These are phyloP conservation scores for Poeciliopsis retropinna DNA, from an alignment of 2,113 vertebrate genomes.

Conservation along the genomic window DNA sequence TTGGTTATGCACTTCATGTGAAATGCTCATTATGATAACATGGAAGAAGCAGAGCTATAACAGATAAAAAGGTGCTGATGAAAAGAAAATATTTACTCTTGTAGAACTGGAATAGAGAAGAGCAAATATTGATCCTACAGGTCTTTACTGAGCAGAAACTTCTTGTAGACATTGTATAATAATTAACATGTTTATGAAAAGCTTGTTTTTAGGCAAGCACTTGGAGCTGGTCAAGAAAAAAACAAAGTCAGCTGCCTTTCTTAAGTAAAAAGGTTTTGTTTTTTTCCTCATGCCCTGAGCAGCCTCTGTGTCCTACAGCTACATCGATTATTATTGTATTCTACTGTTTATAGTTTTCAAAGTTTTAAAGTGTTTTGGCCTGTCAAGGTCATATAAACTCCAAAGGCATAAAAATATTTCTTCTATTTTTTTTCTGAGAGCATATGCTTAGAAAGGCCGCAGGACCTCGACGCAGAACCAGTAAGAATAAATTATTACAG, in stretches of 20 bases:
- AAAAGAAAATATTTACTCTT: neutral
- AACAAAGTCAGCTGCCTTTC: conserved; percentile 31
- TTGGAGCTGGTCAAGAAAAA: conserved; percentile 31
- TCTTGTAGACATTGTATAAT: conserved; percentile 49
- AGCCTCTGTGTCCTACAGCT: conserved; percentile 1
- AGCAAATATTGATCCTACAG: conserved; percentile 46
- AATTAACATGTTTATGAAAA: conserved; percentile 44
- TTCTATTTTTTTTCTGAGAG: conserved; percentile 29
- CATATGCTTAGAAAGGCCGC: conserved; percentile 18
- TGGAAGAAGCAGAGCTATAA: neutral
- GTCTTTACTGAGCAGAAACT: conserved; percentile 23
- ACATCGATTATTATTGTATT: conserved; percentile 33
- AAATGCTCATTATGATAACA: conserved; percentile 26
- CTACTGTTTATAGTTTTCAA: conserved; percentile 29
- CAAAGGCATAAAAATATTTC: conserved; percentile 31
- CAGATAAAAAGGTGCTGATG: conserved; percentile 17
- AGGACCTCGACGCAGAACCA: conserved; percentile 9
- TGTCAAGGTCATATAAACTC: conserved; percentile 49
- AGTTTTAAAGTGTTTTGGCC: conserved; percentile 13
- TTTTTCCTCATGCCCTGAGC: conserved; percentile 13
- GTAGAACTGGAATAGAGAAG: conserved; percentile 8
- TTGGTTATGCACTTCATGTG: neutral
- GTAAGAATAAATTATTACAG: conserved; percentile 32
- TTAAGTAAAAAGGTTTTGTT: conserved; percentile 15
- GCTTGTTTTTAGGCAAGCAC: conserved; percentile 37